Conservation (phyloP, 2,797 vertebrate genomes). For the Luscinia megarhynchos region DNA sequence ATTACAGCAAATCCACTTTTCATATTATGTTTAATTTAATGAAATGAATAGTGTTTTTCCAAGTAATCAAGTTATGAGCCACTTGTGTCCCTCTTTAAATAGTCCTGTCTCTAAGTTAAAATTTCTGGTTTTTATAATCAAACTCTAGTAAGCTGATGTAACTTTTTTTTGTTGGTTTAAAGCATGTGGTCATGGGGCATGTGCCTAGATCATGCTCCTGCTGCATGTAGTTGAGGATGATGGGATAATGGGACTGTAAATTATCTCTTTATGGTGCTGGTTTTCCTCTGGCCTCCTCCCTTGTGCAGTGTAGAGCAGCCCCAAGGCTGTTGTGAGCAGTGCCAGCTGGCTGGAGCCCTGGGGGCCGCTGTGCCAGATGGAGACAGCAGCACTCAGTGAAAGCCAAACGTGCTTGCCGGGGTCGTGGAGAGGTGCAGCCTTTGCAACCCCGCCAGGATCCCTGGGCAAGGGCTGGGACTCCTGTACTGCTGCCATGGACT, state of each 20-base stretch:
- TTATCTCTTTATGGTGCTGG: conserved; percentile 21
- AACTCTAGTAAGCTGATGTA: background rate
- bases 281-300: conserved; percentile 29
- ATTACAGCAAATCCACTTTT: conserved; percentile 47
- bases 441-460: background rate
- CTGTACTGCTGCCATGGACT: background rate
- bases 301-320: conserved; percentile 26
- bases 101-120: background rate
- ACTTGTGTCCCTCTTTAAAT: background rate
- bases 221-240: background rate
- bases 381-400: conserved; percentile 24
- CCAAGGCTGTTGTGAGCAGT: background rate
- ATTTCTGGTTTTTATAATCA: background rate
- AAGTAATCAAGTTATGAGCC: conserved; percentile 33
- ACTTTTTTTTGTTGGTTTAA: background rate
- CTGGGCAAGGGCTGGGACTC: background rate
- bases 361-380: conserved; percentile 51
- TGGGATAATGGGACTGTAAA: conserved; percentile 47
- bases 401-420: background rate
- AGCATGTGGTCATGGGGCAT: background rate
- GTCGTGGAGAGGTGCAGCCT: background rate
- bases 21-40: conserved; percentile 45
- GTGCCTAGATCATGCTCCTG: background rate
- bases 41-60: conserved; percentile 24
- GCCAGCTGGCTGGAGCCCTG: conserved; percentile 48